Evolutionary conservation across 1,140 invertebrate species (phyloP).

Genomic region (Lordiphosa mommai): DNA sequence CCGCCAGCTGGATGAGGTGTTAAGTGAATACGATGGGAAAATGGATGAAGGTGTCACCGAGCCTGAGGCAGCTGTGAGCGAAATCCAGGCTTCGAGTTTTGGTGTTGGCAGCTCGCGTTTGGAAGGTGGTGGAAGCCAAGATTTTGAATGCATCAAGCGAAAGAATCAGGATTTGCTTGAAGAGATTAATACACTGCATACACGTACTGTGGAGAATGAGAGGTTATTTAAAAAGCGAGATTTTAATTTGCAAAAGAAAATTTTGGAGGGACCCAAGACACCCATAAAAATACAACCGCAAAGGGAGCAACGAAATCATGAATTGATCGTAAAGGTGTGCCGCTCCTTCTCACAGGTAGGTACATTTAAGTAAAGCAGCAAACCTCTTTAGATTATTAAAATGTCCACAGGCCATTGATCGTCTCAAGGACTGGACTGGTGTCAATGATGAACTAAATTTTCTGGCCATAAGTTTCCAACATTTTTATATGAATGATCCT

Average conservation of each 20-base stretch:
- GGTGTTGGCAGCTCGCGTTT: too few species aligned
- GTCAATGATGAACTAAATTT: conserved; percentile 21
- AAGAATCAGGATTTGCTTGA: conserved; percentile 16
- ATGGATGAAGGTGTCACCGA: neutral
- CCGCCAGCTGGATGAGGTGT: conserved; percentile 25
- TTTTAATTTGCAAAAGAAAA: neutral
- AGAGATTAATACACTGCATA: conserved; percentile 18
- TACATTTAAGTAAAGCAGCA: neutral
- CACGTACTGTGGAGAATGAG: conserved; percentile 7
- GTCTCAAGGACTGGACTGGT: conserved; percentile 25
- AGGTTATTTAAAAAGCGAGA: neutral
- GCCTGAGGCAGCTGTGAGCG: too few species aligned
- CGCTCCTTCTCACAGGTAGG: neutral
- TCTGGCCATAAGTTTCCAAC: conserved; percentile 22
- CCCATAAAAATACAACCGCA: neutral
- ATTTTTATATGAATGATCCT: conserved; percentile 19
- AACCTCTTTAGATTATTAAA: too few species aligned
- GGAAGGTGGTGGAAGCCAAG: neutral
- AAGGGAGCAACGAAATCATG: neutral
- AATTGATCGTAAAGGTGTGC: neutral
- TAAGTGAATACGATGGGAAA: conserved; percentile 23
- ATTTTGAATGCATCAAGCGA: neutral
- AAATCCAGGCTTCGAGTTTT: neutral
- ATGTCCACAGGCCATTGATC: conserved; percentile 22
- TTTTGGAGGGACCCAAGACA: neutral